Evolutionary conservation across 64 coral and sea anemone genomes (phyloP), one percentile per base, ranked within the genome.

Genomic region (Pocillopora verrucosa): DNA sequence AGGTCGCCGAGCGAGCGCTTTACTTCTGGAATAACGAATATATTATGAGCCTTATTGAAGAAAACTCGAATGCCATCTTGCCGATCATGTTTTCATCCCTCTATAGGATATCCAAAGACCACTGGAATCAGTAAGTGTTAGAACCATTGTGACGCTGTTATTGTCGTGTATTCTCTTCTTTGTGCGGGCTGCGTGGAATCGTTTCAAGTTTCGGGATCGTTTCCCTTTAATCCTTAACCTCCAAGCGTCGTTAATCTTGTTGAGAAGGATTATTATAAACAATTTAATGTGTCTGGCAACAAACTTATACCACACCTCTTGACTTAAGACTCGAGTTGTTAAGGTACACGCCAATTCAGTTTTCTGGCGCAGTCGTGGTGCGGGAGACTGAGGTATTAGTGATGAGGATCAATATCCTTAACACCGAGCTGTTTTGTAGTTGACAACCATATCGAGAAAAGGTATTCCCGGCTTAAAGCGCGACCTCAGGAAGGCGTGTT

Each of bases 11-110:
- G 38, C 83, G 96, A 73, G 96, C 96, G 25, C 77, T 98, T 80
- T 98, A 98, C 89, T 98, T 95, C 74, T 98, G 96, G 96, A 98
- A 98, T 79, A 98, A 98, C 77, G 96, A 98, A 84, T 98, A 98
- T 93, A 95, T 98, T 36, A 98, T 98, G 96, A 98, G 96, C 83
- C 82, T 98, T 88, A 98, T 98, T 17, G 96, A 98, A 79, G 96
- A 98, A 74, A 98, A 98, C 84, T 98, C 96, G 65, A 98, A 93
- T 62, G 73, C 57, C 76, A 92, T 98, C 76, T 86, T 98, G 72
- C 96, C 96, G 24, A 98, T 98, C 73, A 98, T 98, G 96, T 98
- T 98, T 91, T 93, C 94, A 36, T 93, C 91, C 93, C 95, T 98
- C 92, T 98, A 98, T 84, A 91, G 96, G 89, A 98, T 98, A 83